Evolutionary conservation across 2,888 invertebrate genomes (phyloP), one percentile per base, ranked within the genome.

Genomic region (Zygothrica quintamaculata): DNA sequence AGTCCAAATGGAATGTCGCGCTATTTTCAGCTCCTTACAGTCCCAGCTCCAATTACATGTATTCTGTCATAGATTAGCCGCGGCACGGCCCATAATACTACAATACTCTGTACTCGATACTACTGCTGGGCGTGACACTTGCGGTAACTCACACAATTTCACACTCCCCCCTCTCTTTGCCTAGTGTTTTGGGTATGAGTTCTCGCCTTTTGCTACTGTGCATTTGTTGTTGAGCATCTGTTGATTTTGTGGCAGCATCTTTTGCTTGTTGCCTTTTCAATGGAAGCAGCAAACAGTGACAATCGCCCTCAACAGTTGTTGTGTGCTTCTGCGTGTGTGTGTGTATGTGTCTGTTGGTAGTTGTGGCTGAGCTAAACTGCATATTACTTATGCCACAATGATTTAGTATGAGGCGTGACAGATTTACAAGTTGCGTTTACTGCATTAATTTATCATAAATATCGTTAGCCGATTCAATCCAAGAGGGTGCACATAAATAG

Each of bases 361-460:
- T 22, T 8, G 25, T 56, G 53, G 42, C 18, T 3, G 18, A 42
- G 50, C 73, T 75, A 78, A 81, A 81, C 80, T 82, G 74, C 79
- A 82, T 76, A 76, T 81, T 82, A 82, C 75, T 84, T 84, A 72
- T 81, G 78, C 76, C 74, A 48, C 57, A 70, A 89, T 89, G 89
- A 89, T 89, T 89, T 89, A 89, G 78, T 85, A 84, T 51, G 80
- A 81, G 88, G 88, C 89, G 86, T 89, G 89, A 89, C 89, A 89
- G 87, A 89, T 89, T 89, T 89, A 89, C 88, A 88, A 88, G 89
- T 86, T 75, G 87, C 73, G 79, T 75, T 85, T 79, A 80, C 79
- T 68, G 80, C 82, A 84, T 73, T 80, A 77, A 89, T 88, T 89
- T 79, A 88, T 88, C 87, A 88, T 84, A 85, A 77, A 74, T 70